Evolutionary conservation across 2,113 vertebrate species (phyloP).

Genomic region (Pteruthius melanotis): DNA sequence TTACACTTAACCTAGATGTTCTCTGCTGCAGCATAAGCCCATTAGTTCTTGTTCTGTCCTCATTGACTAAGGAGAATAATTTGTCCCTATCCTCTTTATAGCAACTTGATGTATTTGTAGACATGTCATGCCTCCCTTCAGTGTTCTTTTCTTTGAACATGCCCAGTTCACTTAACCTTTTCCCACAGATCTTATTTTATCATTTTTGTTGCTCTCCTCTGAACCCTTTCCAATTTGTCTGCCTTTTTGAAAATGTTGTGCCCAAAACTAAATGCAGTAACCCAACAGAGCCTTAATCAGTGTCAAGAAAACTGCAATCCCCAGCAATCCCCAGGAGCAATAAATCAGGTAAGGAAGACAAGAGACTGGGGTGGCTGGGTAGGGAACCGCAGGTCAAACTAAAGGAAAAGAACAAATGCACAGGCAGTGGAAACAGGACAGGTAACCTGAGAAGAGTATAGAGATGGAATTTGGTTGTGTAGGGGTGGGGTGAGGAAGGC

Average conservation of each 20-base stretch:
- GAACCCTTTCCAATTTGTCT: slow-evolving; percentile 18
- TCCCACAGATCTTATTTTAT: slow-evolving; percentile 23
- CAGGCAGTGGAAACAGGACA: background rate
- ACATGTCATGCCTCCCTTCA: slow-evolving; percentile 9
- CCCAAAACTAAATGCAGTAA: background rate
- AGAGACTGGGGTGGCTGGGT: background rate
- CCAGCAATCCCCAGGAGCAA: background rate
- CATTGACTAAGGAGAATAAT: slow-evolving; percentile 32
- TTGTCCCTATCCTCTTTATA: slow-evolving; percentile 13
- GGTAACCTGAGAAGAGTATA: background rate
- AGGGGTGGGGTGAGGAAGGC: background rate
- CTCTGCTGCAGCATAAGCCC: background rate
- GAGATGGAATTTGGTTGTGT: background rate
- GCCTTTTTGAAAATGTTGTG: slow-evolving; percentile 4
- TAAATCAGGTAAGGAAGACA: background rate
- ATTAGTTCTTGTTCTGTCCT: slow-evolving; percentile 40
- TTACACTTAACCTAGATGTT: slow-evolving; percentile 32
- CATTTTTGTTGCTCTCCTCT: background rate
- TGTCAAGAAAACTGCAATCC: background rate
- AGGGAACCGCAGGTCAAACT: background rate
- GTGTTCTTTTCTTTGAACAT: slow-evolving; percentile 40
- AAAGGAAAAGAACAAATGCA: background rate
- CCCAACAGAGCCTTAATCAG: slow-evolving; percentile 5
- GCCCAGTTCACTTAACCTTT: slow-evolving; percentile 38
- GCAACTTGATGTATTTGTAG: background rate